A percentile compares a stretch with the other conserved stretches of the same genome.
Evolutionary conservation across 2,113 vertebrate species (phyloP).

Genomic region (Tenrec ecaudatus): DNA sequence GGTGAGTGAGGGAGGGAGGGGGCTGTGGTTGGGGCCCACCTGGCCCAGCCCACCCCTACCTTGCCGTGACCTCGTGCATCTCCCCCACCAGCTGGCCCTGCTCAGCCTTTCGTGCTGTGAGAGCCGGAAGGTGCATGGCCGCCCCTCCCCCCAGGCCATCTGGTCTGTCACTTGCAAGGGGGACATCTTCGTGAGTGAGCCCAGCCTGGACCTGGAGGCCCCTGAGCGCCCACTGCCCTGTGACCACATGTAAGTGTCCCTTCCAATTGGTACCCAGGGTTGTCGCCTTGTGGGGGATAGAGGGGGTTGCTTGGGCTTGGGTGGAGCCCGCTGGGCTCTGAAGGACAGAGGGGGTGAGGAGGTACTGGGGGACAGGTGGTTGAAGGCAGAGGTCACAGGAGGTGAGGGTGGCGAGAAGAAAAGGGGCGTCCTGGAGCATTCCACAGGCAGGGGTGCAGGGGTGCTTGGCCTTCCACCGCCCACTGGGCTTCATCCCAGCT

Average conservation of each 20-base stretch:
- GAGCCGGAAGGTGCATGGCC: slow-evolving; percentile 92
- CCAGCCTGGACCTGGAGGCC: slow-evolving; percentile 90
- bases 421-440: too few relatives aligned
- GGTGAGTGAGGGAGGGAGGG: slow-evolving; percentile 85
- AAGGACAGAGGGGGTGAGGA: not conserved
- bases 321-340: too few relatives aligned
- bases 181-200: slow-evolving; percentile 97
- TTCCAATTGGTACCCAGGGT: not conserved
- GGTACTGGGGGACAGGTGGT: not conserved
- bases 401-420: too few relatives aligned
- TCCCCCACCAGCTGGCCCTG: slow-evolving; percentile 90
- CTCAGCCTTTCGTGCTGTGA: slow-evolving; percentile 95
- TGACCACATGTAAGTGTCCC: slow-evolving; percentile 95
- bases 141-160: slow-evolving; percentile 94
- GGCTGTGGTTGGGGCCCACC: not conserved
- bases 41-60: not conserved
- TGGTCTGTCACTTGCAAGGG: slow-evolving; percentile 98
- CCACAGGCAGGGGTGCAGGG: too few relatives aligned
- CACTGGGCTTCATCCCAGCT: too few relatives aligned
- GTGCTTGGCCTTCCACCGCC: too few relatives aligned
- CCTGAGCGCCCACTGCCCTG: slow-evolving; percentile 89
- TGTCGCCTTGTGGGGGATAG: too few relatives aligned
- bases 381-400: too few relatives aligned
- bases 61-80: not conserved
- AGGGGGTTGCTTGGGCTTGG: too few relatives aligned